Percentiles rank a stretch among this genome's conserved stretches.
Conservation (phyloP, 2,113 vertebrate species). For the Lepus timidus region DNA sequence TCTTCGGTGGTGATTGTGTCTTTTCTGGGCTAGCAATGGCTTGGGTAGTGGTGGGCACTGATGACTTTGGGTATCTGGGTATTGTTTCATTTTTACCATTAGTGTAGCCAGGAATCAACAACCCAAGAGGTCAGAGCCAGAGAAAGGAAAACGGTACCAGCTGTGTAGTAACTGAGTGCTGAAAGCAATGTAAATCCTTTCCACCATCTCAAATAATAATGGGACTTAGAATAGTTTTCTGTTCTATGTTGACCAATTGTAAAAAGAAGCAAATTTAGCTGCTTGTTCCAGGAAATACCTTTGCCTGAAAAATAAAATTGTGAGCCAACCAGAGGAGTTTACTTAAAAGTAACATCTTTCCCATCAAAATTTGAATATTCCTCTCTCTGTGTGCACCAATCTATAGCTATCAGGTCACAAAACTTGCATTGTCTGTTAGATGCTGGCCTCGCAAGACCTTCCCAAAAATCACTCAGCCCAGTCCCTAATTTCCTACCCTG, state of each 20-base stretch:
- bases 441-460: neutral
- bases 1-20: neutral
- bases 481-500: neutral
- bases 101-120: slow-evolving; percentile 5
- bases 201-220: slow-evolving; percentile 30
- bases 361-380: neutral
- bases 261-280: slow-evolving; percentile 53
- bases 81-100: slow-evolving; percentile 21
- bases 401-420: slow-evolving; percentile 13
- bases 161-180: neutral
- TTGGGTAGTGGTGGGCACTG: neutral
- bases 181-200: slow-evolving; percentile 45
- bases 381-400: neutral
- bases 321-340: slow-evolving; percentile 49
- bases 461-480: neutral
- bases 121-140: neutral
- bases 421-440: neutral
- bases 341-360: slow-evolving; percentile 3
- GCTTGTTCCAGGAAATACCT: slow-evolving; percentile 51
- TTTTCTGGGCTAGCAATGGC: neutral
- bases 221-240: slow-evolving; percentile 23
- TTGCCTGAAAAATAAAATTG: slow-evolving; percentile 58
- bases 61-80: neutral
- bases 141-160: slow-evolving; percentile 25
- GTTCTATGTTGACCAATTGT: slow-evolving; percentile 48